Evolutionary conservation across 2,113 vertebrate species (phyloP).

Genomic region (Dicrurus megarhynchus): DNA sequence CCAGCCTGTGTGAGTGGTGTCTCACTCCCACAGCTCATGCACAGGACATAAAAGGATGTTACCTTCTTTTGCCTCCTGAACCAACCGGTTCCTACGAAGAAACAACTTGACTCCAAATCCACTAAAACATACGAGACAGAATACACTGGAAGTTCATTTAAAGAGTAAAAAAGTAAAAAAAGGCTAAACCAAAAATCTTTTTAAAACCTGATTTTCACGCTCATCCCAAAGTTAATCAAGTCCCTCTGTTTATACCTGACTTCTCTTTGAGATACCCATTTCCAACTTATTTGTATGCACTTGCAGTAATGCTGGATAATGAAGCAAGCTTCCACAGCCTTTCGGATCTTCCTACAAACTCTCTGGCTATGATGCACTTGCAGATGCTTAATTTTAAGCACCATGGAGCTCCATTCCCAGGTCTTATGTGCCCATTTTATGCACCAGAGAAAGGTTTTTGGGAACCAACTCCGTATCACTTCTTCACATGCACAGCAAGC

Average conservation of each 20-base stretch:
- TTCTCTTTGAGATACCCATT: not conserved
- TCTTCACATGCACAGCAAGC: not conserved
- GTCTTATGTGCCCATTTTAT: not conserved
- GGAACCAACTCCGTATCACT: not conserved
- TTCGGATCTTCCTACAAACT: not conserved
- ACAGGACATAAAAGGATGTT: not conserved
- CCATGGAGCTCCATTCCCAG: not conserved
- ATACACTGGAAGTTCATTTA: not conserved
- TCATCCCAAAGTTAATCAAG: not conserved
- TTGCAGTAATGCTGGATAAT: not conserved
- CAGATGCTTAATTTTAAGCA: not conserved
- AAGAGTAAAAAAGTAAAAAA: not conserved
- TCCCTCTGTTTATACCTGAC: not conserved
- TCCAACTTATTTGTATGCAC: not conserved
- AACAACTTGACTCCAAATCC: not conserved
- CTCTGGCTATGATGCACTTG: not conserved
- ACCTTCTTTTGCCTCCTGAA: not conserved
- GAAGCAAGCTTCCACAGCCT: not conserved
- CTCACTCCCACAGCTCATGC: not conserved
- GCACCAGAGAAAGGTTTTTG: not conserved
- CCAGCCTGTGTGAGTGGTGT: not conserved
- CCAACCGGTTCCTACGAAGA: not conserved
- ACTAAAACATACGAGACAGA: not conserved
- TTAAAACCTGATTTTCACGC: not conserved
- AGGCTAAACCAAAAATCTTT: not conserved